Evolutionary conservation across 2,888 invertebrate genomes (phyloP), one percentile per base, ranked within the genome.

Genomic region (Selenia dentaria): DNA sequence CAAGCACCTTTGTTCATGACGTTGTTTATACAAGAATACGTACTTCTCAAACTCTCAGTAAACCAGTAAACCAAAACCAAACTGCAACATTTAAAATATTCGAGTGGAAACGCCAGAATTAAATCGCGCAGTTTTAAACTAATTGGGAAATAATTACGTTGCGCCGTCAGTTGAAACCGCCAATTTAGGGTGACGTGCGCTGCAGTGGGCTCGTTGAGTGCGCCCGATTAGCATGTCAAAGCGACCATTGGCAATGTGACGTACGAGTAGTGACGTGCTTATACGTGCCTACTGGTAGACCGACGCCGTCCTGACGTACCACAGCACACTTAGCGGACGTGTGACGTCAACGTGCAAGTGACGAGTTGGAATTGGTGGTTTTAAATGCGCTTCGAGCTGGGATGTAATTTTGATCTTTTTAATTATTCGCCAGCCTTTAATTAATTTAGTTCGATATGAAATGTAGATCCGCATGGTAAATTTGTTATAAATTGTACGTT

Each of bases 201-300:
- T 49, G 50, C 43, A 37, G 24, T 14, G 40, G 34, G 22, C 33
- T 26, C 20, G 39, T 31, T 25, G 34, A 25, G 12, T 45, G 38
- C 49, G 42, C 45, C 33, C 29, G 29, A 69, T 69, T 69, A 66
- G 54, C 68, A 69, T 69, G 49, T 63, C 68, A 69, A 69, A 69
- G 54, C 27, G 29, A 5, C 31, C 6, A 10, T n/a, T 12, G 27
- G 16, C 20, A 6, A 25, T 20, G 20, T 20, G 11, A 12, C 37
- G 20, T 20, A 20, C 16, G n/a, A n/a, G n/a, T n/a, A n/a, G n/a
- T 37, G 5, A 0, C 16, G 35, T 37, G 2, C n/a, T n/a, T 0
- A 12, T 18, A 11, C 36, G 16, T 27, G 18, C 12, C 5, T 10
- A 25, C 10, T 25, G 8, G 22, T 22, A 3, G 16, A 4, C 16